Percentiles rank a stretch among this genome's conserved stretches.
Conservation (phyloP, 2,113 vertebrate species). For the Notiomystis cincta region DNA sequence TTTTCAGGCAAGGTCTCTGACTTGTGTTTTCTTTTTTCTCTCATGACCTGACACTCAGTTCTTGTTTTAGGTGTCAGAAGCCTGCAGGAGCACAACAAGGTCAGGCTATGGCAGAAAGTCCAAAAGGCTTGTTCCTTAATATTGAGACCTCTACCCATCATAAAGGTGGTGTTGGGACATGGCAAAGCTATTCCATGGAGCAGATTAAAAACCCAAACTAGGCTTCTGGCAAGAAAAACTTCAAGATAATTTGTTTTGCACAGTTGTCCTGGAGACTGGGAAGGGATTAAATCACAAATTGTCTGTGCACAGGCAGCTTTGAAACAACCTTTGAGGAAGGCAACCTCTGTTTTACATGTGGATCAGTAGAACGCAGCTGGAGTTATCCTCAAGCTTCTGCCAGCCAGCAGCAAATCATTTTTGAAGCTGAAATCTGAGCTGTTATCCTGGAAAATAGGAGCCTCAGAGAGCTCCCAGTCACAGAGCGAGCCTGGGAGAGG, state of each 20-base stretch:
- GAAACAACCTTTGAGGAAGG: not conserved
- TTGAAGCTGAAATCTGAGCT: not conserved
- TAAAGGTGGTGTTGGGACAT: not conserved
- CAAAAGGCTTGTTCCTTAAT: not conserved
- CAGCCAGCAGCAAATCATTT: not conserved
- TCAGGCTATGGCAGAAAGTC: not conserved
- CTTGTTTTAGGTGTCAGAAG: not conserved
- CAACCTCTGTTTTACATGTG: not conserved
- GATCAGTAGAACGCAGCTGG: not conserved
- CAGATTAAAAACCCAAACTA: not conserved
- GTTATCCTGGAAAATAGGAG: not conserved
- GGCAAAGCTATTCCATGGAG: not conserved
- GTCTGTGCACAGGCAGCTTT: not conserved
- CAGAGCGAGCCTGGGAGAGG: not conserved
- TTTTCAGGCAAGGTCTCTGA: not conserved
- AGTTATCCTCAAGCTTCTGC: not conserved
- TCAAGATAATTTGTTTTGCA: not conserved
- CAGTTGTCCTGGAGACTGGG: not conserved
- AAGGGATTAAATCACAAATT: not conserved
- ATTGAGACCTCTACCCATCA: not conserved
- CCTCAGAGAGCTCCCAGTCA: not conserved
- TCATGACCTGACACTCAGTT: not conserved
- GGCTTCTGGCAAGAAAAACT: not conserved
- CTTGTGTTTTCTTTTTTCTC: not conserved
- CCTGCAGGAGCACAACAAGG: not conserved